Percentiles rank a stretch among this genome's conserved stretches.
Evolutionary conservation across 2,113 vertebrate species (phyloP).

Genomic region (Galemys pyrenaicus): DNA sequence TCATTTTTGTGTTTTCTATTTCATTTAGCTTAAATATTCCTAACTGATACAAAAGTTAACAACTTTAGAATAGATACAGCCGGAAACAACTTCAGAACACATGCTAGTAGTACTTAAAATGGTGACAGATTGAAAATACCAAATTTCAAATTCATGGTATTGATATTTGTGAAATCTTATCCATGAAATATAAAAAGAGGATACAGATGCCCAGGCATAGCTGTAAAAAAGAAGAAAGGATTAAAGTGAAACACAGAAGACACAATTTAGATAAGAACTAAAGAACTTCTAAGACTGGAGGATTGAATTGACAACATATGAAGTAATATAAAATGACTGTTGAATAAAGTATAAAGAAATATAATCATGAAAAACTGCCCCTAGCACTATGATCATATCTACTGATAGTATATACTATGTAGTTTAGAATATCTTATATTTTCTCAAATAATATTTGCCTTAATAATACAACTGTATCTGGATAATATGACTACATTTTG

Average conservation of each 20-base stretch:
- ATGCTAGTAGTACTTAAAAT: background rate
- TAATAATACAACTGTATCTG: background rate
- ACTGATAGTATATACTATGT: background rate
- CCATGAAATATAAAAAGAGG: background rate
- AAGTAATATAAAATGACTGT: background rate
- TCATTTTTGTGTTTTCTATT: background rate
- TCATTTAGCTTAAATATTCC: background rate
- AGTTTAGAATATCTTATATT: background rate
- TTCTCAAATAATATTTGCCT: background rate
- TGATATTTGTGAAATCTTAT: background rate
- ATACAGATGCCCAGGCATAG: background rate
- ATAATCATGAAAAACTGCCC: background rate
- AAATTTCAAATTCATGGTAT: background rate
- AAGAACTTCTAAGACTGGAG: background rate
- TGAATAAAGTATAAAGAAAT: background rate
- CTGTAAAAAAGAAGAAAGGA: background rate
- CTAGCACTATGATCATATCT: background rate
- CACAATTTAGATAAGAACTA: background rate
- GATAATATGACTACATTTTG: background rate
- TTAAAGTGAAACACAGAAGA: background rate
- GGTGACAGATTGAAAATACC: slow-evolving; percentile 6
- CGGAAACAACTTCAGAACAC: background rate
- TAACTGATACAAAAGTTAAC: background rate
- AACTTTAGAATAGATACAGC: background rate
- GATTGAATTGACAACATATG: background rate